Evolutionary conservation across 2,888 invertebrate genomes (phyloP).

Genomic region (Lissocephala sabroskyi): DNA sequence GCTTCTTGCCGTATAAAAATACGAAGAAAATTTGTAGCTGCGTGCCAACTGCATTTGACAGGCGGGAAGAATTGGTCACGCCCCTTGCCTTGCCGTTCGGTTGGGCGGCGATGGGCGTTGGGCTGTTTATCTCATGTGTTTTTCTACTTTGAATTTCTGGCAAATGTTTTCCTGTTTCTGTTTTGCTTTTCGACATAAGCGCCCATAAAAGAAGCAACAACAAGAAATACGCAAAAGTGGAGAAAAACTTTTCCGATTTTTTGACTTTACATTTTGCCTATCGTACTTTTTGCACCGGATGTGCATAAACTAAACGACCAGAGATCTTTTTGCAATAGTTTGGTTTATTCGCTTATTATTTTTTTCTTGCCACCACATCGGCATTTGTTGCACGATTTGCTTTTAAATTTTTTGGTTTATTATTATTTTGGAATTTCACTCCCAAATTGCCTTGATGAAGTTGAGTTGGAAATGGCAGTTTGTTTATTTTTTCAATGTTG

Average conservation of each 20-base stretch:
- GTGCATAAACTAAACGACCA: slow-evolving; percentile 48
- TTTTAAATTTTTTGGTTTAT: no score
- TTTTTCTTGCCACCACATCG: no score
- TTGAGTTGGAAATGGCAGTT: no score
- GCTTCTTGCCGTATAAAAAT: no score
- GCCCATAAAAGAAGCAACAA: slow-evolving; percentile 14
- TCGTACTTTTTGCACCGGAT: slow-evolving; percentile 11
- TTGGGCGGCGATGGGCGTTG: no score
- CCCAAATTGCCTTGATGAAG: no score
- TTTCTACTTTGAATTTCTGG: slow-evolving; percentile 3
- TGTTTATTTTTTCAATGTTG: no score
- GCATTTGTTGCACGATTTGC: no score
- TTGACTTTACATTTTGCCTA: not conserved
- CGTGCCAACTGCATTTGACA: slow-evolving; percentile 26
- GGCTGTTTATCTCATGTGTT: slow-evolving; percentile 2
- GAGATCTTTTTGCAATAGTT: no score
- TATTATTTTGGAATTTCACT: no score
- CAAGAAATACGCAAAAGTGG: not conserved
- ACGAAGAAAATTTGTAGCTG: not conserved
- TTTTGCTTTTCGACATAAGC: slow-evolving; percentile 8
- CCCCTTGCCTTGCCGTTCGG: no score
- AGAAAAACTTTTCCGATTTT: slow-evolving; percentile 9
- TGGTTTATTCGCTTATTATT: no score
- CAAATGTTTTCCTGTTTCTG: slow-evolving; percentile 7
- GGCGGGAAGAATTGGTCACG: not conserved